These are phyloP conservation scores for Drosophila lowei DNA, from an alignment of 1,140 invertebrate genomes.

Conservation along the genomic window DNA sequence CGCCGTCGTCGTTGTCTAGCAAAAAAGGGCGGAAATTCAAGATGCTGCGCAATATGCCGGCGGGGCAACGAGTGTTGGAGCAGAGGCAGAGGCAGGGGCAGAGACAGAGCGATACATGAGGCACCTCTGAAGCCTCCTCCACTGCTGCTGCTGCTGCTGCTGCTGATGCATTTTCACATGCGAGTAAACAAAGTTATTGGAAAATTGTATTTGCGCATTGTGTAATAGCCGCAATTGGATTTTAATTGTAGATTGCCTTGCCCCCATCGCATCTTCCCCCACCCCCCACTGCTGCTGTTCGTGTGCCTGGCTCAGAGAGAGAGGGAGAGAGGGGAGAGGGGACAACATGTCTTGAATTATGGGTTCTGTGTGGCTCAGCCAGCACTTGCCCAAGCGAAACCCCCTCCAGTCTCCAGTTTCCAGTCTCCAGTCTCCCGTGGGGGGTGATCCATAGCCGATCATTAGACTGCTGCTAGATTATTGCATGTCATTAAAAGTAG, in stretches of 20 bases:
- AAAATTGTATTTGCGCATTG: slow-evolving; percentile 66
- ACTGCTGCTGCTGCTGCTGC: neutral
- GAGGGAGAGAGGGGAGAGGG: neutral
- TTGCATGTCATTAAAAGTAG: slow-evolving; percentile 30
- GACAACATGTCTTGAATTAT: slow-evolving; percentile 11
- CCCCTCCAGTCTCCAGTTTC: neutral
- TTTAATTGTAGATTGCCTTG: slow-evolving; percentile 64
- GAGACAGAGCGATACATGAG: too few relatives aligned
- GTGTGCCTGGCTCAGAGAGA: neutral
- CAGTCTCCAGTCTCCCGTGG: neutral
- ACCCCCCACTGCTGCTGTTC: neutral
- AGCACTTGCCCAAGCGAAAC: slow-evolving; percentile 14
- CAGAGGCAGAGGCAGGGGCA: too few relatives aligned
- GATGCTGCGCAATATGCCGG: slow-evolving; percentile 72
- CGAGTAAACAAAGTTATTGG: slow-evolving; percentile 69
- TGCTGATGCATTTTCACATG: slow-evolving; percentile 63
- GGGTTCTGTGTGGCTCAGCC: too few relatives aligned
- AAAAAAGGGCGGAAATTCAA: slow-evolving; percentile 62
- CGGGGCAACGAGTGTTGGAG: neutral
- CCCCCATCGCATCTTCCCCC: neutral
- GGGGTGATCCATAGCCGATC: neutral
- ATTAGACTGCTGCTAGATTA: slow-evolving; percentile 10
- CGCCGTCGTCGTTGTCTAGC: slow-evolving; percentile 22
- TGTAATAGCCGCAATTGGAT: slow-evolving; percentile 64
- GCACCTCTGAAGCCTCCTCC: neutral